Conservation (phyloP, 1,140 invertebrate genomes). For the Drosophila ambigua region DNA sequence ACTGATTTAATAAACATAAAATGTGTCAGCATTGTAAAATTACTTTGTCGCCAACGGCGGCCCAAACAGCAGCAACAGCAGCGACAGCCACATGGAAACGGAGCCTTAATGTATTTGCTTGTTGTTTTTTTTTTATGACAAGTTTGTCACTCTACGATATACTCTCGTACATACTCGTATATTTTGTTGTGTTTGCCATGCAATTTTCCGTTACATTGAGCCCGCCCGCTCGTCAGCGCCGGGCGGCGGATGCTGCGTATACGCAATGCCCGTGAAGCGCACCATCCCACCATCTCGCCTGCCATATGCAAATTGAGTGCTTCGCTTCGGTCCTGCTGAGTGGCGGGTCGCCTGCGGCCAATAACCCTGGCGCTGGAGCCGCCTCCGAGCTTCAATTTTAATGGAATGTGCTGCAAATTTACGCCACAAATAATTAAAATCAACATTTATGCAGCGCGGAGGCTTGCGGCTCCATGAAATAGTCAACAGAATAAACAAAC, state of each 20-base stretch:
- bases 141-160: conserved; percentile 19
- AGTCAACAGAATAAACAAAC: no score
- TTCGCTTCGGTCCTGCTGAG: conserved; percentile 27
- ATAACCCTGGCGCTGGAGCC: no score
- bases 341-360: neutral
- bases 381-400: no score
- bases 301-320: conserved; percentile 53
- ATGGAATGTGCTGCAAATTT: no score
- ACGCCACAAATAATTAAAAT: no score
- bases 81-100: conserved; percentile 30
- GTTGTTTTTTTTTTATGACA: conserved; percentile 44
- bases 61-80: conserved; percentile 45
- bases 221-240: conserved; percentile 36
- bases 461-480: no score
- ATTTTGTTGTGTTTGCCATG: conserved; percentile 38
- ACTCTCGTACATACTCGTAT: no score
- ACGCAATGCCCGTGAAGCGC: conserved; percentile 54
- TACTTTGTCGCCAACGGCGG: conserved; percentile 70
- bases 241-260: conserved; percentile 62
- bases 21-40: conserved; percentile 80
- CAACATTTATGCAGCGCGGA: no score
- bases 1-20: conserved; percentile 81
- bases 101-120: conserved; percentile 64
- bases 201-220: conserved; percentile 80
- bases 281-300: conserved; percentile 23